Base-by-base conservation (phyloP, 2,113 vertebrate species). In the Pseudorectes ferrugineus region DNA sequence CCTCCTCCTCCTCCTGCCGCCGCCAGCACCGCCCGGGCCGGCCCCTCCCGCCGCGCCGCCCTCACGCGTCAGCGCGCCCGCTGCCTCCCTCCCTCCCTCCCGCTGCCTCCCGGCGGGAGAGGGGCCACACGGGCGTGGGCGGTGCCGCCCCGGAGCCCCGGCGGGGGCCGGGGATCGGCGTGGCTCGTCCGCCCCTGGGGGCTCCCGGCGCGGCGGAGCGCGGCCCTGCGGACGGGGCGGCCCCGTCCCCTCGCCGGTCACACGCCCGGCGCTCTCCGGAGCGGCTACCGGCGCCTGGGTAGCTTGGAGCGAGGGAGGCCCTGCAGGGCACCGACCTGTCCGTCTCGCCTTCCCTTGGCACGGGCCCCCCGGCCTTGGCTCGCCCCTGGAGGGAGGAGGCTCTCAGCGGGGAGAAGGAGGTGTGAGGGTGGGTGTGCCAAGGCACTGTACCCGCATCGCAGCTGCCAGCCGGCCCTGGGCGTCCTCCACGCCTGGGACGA, bases 401-500 rank as follows among this genome's bases (percentile, higher is more conserved):
- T 28, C 11, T 18, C 35, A 1, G 5, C 6, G 3, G 3, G 28
- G 10, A 19, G 48, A 3, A 2, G 36, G 4, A 11, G 26, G 42
- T 2, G 31, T 6, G 2, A 21, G 21, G 26, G 14, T 6, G 31
- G 20, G 0, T 23, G 46, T 26, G 9, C 29, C 26, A 1, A 3
- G 36, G 51, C 55, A 2, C 45, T 0, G 20, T 8, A 3, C 9
- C 19, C 36, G 4, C 14, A 3, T 3, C 2, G 33, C 48, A 2
- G 61, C 24, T 21, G 43, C 35, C 67, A 4, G 52, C 36, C 23
- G 36, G 51, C 42, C 67, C 5, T 9, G 36, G 36, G 25, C 38
- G 2, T 5, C 38, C 21, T 4, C 8, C 31, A 0, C 17, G 0
- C 25, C 24, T 6, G 10, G 9, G 8, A 8, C 3, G 12, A 10